Conservation (phyloP, 2,113 vertebrate species). For the Jaculus jaculus region DNA sequence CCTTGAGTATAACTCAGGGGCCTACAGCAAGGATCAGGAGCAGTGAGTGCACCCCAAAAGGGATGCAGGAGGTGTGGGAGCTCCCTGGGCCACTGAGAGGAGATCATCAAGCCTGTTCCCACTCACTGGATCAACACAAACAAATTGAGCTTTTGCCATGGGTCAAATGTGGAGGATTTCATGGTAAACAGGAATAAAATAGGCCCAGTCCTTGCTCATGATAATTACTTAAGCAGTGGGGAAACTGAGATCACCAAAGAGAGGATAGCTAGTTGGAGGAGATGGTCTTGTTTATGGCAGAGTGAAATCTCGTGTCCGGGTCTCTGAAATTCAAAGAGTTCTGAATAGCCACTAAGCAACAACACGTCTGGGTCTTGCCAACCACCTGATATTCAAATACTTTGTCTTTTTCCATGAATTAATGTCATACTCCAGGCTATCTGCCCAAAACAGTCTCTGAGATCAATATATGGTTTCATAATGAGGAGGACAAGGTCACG, state of each 20-base stretch:
- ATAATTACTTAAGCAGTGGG: not conserved
- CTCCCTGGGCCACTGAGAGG: not conserved
- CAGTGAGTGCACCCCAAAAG: not conserved
- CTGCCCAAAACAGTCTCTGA: not conserved
- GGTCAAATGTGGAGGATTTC: not conserved
- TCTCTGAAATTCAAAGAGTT: not conserved
- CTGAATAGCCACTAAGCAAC: not conserved
- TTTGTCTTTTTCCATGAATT: not conserved
- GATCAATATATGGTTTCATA: not conserved
- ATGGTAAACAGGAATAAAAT: not conserved
- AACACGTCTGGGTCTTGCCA: not conserved
- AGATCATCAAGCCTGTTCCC: not conserved
- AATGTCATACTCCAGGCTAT: not conserved
- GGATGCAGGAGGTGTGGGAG: not conserved
- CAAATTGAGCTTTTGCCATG: not conserved
- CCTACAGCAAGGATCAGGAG: not conserved
- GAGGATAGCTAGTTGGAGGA: not conserved
- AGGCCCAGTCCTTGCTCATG: not conserved
- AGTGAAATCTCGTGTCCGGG: not conserved
- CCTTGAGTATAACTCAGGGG: not conserved
- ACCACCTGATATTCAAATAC: not conserved
- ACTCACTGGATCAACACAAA: not conserved
- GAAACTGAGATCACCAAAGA: not conserved
- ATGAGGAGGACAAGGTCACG: not conserved
- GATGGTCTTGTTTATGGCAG: not conserved